Evolutionary conservation across 2,113 vertebrate species (phyloP).

Genomic region (Takifugu bimaculatus): DNA sequence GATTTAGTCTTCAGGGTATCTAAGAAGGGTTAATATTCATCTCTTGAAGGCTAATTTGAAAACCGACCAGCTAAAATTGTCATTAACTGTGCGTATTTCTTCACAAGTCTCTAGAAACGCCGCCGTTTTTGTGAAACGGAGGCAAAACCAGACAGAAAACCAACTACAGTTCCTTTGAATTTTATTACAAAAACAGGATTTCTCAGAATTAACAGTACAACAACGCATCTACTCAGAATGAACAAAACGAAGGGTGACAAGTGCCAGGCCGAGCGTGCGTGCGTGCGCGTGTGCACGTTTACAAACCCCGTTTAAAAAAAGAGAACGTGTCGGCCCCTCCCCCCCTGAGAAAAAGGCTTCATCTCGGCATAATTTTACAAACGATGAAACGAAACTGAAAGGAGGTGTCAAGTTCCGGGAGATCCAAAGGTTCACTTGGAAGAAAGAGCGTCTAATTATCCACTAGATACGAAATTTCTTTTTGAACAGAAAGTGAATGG

Average conservation of each 20-base stretch:
- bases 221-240: conserved; percentile 54
- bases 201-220: conserved; percentile 62
- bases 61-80: too few relatives aligned
- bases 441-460: conserved; percentile 36
- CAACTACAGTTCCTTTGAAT: conserved; percentile 59
- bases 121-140: background rate
- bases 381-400: background rate
- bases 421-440: conserved; percentile 58
- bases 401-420: background rate
- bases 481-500: conserved; percentile 51
- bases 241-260: conserved; percentile 26
- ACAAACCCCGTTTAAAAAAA: conserved; percentile 42
- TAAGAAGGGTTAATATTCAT: too few relatives aligned
- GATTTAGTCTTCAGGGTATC: too few relatives aligned
- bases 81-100: background rate
- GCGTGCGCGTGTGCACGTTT: conserved; percentile 25
- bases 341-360: background rate
- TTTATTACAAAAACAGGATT: conserved; percentile 70
- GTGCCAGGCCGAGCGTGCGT: conserved; percentile 22
- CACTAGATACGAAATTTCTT: conserved; percentile 52
- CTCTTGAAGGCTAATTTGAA: too few relatives aligned
- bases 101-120: too few relatives aligned
- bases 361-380: conserved; percentile 19
- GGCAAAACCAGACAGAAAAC: conserved; percentile 5
- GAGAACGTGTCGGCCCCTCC: conserved; percentile 9